Conservation (phyloP, 2,113 vertebrate species). For the Ahaetulla prasina region DNA sequence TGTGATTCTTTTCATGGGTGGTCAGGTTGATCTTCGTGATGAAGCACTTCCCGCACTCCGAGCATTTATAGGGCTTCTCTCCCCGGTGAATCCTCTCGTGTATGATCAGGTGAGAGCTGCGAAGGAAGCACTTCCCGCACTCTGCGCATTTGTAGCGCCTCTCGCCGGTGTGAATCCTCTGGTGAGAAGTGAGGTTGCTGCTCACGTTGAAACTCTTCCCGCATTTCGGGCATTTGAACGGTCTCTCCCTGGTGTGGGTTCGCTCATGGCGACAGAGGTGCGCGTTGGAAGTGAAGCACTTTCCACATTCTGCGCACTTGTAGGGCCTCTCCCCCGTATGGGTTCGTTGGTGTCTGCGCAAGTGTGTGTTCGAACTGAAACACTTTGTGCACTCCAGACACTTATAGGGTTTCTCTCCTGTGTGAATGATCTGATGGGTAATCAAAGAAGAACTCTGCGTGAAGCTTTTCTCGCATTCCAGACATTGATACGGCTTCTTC, state of each 20-base stretch:
- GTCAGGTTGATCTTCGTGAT: not conserved
- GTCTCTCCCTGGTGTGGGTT: not conserved
- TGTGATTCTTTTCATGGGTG: not conserved
- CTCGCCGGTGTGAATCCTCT: not conserved
- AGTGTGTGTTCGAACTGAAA: not conserved
- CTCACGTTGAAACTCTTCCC: not conserved
- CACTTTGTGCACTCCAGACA: not conserved
- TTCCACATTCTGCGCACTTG: not conserved
- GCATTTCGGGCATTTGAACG: not conserved
- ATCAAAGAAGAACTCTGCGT: not conserved
- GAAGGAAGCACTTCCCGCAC: not conserved
- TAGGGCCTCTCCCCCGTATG: not conserved
- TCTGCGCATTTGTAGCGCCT: not conserved
- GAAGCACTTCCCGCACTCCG: not conserved
- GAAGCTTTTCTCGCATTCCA: not conserved
- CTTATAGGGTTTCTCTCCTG: not conserved
- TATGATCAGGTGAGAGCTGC: not conserved
- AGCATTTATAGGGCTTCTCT: not conserved
- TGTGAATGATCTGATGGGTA: not conserved
- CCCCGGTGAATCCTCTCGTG: not conserved
- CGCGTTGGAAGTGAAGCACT: not conserved
- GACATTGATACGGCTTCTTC: not conserved
- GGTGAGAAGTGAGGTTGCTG: not conserved
- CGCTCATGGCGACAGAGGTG: not conserved
- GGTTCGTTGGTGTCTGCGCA: not conserved